phyloP scores from a whole-genome alignment of 1,140 invertebrate genomes.

The Anadara kagoshimensis region DNA sequence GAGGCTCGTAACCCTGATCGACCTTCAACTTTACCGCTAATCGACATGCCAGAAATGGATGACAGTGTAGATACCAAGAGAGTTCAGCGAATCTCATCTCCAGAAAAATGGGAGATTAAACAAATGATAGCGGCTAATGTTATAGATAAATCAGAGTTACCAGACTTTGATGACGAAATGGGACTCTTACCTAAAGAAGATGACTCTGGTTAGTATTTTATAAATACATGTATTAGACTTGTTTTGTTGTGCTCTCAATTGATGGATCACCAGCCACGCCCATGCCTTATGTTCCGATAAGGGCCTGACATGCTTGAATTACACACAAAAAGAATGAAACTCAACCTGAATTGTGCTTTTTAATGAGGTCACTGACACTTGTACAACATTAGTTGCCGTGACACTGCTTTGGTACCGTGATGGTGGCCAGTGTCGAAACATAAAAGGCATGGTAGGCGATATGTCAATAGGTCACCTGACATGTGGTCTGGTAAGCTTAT shows the following conservation, averaged over 20 bases:
- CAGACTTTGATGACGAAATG: slow-evolving; percentile 77
- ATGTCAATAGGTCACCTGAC: too few species aligned
- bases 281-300: too few species aligned
- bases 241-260: neutral
- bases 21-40: slow-evolving; percentile 62
- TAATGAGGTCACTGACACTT: too few species aligned
- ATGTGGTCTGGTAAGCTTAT: too few species aligned
- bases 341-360: too few species aligned
- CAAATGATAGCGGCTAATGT: slow-evolving; percentile 88
- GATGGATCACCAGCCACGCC: too few species aligned
- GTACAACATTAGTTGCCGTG: too few species aligned
- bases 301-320: too few species aligned
- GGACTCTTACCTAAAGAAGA: slow-evolving; percentile 75
- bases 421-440: too few species aligned
- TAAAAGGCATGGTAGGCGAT: too few species aligned
- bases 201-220: slow-evolving; percentile 59
- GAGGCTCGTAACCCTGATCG: slow-evolving; percentile 74
- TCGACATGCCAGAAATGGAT: slow-evolving; percentile 65
- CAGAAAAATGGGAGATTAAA: slow-evolving; percentile 86
- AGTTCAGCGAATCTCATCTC: slow-evolving; percentile 90
- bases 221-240: neutral
- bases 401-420: too few species aligned
- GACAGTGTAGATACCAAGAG: slow-evolving; percentile 91
- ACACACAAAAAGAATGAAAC: too few species aligned
- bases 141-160: slow-evolving; percentile 74